Percentiles rank a stretch among this genome's conserved stretches.
Conservation (phyloP, 1,140 invertebrate genomes). For the Eupeodes corollae region DNA sequence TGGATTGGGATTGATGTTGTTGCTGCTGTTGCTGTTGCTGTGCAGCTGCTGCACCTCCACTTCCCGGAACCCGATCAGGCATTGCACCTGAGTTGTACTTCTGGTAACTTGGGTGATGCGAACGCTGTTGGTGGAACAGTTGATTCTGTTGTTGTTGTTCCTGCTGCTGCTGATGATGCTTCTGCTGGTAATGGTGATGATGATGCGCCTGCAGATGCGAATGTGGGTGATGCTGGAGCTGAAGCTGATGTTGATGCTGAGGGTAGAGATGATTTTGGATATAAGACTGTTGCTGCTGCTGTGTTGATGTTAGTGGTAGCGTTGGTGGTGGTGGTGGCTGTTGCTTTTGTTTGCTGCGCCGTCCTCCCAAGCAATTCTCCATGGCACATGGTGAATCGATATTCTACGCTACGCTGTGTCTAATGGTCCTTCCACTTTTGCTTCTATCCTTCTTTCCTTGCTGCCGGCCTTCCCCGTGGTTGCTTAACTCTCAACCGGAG, state of each 20-base stretch:
- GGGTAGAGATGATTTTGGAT: neutral
- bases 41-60: neutral
- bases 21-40: neutral
- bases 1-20: neutral
- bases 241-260: conserved; percentile 24
- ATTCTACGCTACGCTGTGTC: too few species aligned
- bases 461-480: too few species aligned
- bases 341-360: conserved; percentile 23
- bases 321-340: conserved; percentile 2
- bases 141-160: conserved; percentile 1
- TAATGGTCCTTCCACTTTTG: too few species aligned
- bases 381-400: conserved; percentile 28
- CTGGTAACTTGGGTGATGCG: too few species aligned
- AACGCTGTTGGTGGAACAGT: neutral
- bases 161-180: neutral
- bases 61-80: neutral
- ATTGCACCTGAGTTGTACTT: too few species aligned
- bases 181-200: conserved; percentile 6
- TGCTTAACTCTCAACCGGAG: too few species aligned
- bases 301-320: neutral
- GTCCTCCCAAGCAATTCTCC: conserved; percentile 30
- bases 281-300: conserved; percentile 5
- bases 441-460: too few species aligned
- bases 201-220: conserved; percentile 9
- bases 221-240: conserved; percentile 16